phyloP scores from a whole-genome alignment of 2,797 vertebrate genomes.

The Gadopsis bispinosus region DNA sequence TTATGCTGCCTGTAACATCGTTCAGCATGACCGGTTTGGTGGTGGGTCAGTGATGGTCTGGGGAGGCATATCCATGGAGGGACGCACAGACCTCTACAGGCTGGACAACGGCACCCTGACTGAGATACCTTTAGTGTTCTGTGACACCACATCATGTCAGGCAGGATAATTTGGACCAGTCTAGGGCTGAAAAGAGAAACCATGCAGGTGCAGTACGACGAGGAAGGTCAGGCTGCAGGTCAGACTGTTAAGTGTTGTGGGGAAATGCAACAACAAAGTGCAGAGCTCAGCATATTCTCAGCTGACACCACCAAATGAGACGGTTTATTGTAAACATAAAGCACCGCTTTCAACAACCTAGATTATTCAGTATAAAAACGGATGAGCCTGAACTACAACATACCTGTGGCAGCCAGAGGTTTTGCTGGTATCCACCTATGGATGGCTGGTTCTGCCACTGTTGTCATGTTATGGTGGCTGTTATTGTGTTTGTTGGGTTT shows the following conservation, averaged over 20 bases:
- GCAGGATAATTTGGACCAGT: background rate
- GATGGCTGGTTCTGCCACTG: background rate
- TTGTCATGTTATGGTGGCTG: background rate
- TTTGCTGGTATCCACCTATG: background rate
- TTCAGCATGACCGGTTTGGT: too few relatives aligned
- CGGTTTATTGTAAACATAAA: constrained; percentile 42
- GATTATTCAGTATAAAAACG: background rate
- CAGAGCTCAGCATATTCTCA: constrained; percentile 24
- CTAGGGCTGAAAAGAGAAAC: background rate
- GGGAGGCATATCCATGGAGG: too few relatives aligned
- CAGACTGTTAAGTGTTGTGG: background rate
- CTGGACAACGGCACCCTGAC: too few relatives aligned
- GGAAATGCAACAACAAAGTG: constrained; percentile 3
- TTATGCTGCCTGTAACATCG: too few relatives aligned
- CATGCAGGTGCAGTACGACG: background rate
- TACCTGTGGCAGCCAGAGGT: background rate
- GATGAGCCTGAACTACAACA: background rate
- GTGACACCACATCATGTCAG: background rate
- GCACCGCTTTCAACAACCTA: background rate
- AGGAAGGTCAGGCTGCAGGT: constrained; percentile 6
- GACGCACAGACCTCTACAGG: too few relatives aligned
- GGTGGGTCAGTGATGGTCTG: too few relatives aligned
- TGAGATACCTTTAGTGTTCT: background rate
- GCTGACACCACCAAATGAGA: constrained; percentile 12
- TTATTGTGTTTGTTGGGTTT: background rate